Conservation (phyloP, 2,797 vertebrate genomes). For the Mus caroli region DNA sequence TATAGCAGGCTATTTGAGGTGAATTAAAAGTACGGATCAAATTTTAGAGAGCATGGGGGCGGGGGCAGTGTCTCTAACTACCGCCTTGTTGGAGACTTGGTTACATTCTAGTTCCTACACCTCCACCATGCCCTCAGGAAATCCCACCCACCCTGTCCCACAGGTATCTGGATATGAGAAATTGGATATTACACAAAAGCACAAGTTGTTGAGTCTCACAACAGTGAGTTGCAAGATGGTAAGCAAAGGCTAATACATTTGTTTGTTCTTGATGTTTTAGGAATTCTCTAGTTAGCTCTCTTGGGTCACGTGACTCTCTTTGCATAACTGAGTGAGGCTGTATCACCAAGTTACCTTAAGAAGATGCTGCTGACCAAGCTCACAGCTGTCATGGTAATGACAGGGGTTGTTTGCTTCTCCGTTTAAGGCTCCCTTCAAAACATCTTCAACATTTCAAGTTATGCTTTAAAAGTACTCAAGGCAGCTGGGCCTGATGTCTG, state of each 20-base stretch:
- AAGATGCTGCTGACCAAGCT: constrained; percentile 47
- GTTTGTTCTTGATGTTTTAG: constrained; percentile 42
- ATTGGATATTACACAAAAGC: constrained; percentile 15
- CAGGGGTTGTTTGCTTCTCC: constrained; percentile 35
- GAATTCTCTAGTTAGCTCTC: constrained; percentile 54
- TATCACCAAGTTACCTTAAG: constrained; percentile 31
- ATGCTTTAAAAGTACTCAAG: constrained; percentile 85
- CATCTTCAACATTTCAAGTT: constrained; percentile 84
- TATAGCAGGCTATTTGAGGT: background rate
- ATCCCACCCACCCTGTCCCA: background rate
- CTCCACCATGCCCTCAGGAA: background rate
- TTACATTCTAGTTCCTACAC: background rate
- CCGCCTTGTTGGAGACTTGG: background rate
- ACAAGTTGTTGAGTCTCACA: constrained; percentile 56
- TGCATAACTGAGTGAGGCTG: constrained; percentile 58
- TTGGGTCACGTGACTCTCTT: background rate
- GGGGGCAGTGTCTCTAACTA: background rate
- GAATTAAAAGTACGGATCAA: background rate
- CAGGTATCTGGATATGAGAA: background rate
- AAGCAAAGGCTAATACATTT: constrained; percentile 55
- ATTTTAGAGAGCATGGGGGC: background rate
- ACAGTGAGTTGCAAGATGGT: background rate
- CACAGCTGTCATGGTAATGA: constrained; percentile 68
- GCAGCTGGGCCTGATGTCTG: constrained; percentile 85
- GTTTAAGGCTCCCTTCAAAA: constrained; percentile 76